Evolutionary conservation across 2,797 vertebrate genomes (phyloP), one percentile per base, ranked within the genome.

Genomic region (Tapirus indicus): DNA sequence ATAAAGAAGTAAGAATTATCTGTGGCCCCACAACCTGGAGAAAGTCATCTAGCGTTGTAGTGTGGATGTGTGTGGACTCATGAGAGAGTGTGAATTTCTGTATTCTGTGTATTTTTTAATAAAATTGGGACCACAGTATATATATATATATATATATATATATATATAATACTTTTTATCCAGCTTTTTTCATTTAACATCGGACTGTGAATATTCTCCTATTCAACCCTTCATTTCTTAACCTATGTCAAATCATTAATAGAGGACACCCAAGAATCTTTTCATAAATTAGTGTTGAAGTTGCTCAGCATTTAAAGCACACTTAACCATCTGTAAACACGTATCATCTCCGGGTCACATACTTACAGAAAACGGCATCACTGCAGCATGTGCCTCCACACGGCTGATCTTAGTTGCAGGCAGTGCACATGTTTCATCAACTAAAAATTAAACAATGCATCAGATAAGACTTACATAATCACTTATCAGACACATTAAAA

Each of bases 321-420:
- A 41, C 20, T 77, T 38, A 13, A 4, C 60, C 10, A 10, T 13
- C 35, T 58, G 16, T 41, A 85, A 41, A 58, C 87, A 80, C 18
- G 62, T 29, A 74, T 20, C 52, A 32, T 56, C 23, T 80, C 62
- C 11, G 21, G 47, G 87, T 52, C 79, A 87, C 5, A 74, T 90
- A 99, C 99, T 99, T 98, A 99, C 99, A 97, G 98, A 97, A 47
- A 97, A 98, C 0, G 97, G 98, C 74, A 62, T 7, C 27, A 62
- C 52, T 17, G 97, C 84, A 92, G 98, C 98, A 93, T 98, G 98
- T 38, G 93, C 84, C 85, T 98, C 98, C 82, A 98, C 98, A 77
- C 97, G 96, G 98, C 2, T 98, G 94, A 97, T 97, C 97, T 98
- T 98, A 75, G 95, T 41, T 7, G 98, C 97, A 91, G 98, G 97